Evolutionary conservation across 2,113 vertebrate species (phyloP), one percentile per base, ranked within the genome.

Genomic region (Rhea americana): DNA sequence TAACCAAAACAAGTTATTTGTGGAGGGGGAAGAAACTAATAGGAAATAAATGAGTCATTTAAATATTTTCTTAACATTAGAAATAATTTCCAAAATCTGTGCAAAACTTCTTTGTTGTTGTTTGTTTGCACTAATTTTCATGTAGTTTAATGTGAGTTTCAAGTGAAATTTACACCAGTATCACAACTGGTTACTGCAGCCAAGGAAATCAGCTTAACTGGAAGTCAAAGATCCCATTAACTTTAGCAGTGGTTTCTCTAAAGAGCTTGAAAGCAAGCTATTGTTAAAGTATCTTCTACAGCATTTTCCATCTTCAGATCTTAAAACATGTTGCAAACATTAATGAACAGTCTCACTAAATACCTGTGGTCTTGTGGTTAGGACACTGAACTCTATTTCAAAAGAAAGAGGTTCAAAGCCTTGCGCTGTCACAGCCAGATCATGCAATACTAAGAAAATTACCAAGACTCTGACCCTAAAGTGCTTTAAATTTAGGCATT

Each of bases 311-410:
- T 53, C 68, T 85, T 82, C 35, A 30, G n/a, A 71, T 84, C 87
- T 78, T 65, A 76, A 88, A 88, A 61, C 74, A 76, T 15, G 45
- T 67, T 93, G 62, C 71, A 93, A 53, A 89, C 41, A 79, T 87
- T 89, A 94, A 90, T 80, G 24, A 96, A n/a, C 84, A 87, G 81
- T 21, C 88, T 95, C 50, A 73, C 41, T 85, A 93, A 95, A 95
- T 95, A 95, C 86, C 88, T 95, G 91, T 89, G 96, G 93, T 93
- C 90, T 94, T 87, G 91, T 92, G 93, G 93, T 84, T 91, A 82
- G 92, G 74, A 47, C 85, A 91, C 71, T 25, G 45, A 84, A 85
- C 50, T 77, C 17, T 47, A 1, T 93, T 92, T 92, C 86, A 94
- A 87, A 93, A 91, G 76, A 74, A 90, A 73, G 66, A 75, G 3